These are phyloP conservation scores for Holothuria scabra DNA, from an alignment of 53 echinoderm and acorn worm genomes.

Conservation along the genomic window DNA sequence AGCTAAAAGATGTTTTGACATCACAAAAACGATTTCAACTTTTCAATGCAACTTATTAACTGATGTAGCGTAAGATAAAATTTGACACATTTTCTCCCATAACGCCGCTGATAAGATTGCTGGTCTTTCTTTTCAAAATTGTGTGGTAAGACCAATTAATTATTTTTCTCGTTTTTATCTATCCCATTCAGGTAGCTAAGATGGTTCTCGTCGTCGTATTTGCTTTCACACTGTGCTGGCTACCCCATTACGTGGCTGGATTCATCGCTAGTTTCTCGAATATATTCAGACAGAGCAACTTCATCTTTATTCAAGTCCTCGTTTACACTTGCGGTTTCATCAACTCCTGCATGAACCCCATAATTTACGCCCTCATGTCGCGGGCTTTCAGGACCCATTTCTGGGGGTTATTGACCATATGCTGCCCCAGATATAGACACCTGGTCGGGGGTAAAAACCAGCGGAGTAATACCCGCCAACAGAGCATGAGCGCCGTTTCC, in stretches of 20 bases:
- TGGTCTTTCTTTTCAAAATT: neutral
- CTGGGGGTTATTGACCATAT: slow-evolving; percentile 69
- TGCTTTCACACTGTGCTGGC: slow-evolving; percentile 88
- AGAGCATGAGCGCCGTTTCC: slow-evolving; percentile 41
- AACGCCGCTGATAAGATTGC: too few relatives aligned
- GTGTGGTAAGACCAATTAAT: too few relatives aligned
- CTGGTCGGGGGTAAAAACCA: slow-evolving; percentile 46
- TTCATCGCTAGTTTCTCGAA: slow-evolving; percentile 53
- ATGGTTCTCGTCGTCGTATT: slow-evolving; percentile 91
- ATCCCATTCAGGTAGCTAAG: slow-evolving; percentile 81
- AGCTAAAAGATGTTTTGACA: too few relatives aligned
- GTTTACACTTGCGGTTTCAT: slow-evolving; percentile 69
- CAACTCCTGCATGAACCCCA: slow-evolving; percentile 88
- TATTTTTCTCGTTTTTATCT: neutral
- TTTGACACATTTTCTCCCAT: too few relatives aligned
- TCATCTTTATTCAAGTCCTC: slow-evolving; percentile 71
- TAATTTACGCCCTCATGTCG: slow-evolving; percentile 90
- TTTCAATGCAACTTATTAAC: too few relatives aligned
- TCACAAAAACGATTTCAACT: too few relatives aligned
- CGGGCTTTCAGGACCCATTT: slow-evolving; percentile 84
- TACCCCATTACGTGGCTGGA: slow-evolving; percentile 72
- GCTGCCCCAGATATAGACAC: slow-evolving; percentile 70
- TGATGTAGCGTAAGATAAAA: too few relatives aligned
- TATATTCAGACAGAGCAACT: slow-evolving; percentile 53
- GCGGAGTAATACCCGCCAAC: neutral